These are phyloP conservation scores for Gnathonemus echidnorhynchus DNA, from an alignment of 2,113 vertebrate species.

Conservation along the genomic window DNA sequence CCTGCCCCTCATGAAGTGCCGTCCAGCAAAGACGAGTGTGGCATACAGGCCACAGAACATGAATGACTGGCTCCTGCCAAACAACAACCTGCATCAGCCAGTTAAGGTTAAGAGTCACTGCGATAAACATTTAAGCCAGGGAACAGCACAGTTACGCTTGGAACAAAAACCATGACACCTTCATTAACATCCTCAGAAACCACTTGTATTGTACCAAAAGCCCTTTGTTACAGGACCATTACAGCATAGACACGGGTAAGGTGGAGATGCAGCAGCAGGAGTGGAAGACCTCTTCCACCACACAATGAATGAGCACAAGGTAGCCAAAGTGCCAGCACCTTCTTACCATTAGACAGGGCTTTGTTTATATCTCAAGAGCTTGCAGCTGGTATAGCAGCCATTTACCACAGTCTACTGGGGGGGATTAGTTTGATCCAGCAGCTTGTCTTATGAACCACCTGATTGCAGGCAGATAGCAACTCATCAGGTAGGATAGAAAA, in stretches of 20 bases:
- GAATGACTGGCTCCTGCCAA: slow-evolving; percentile 53
- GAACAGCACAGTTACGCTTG: neutral
- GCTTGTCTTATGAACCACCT: neutral
- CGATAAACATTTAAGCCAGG: neutral
- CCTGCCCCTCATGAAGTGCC: slow-evolving; percentile 66
- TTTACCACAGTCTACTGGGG: too few relatives aligned
- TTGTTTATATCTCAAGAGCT: neutral
- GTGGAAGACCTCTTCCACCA: neutral
- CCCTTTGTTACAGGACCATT: neutral
- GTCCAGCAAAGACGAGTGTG: slow-evolving; percentile 60
- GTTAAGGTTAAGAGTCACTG: neutral
- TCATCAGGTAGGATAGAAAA: neutral
- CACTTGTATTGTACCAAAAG: neutral
- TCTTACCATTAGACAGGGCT: too few relatives aligned
- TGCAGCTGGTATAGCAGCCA: neutral
- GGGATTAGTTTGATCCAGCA: neutral
- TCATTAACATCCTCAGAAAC: neutral
- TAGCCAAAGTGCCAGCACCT: too few relatives aligned
- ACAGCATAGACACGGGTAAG: neutral
- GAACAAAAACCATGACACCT: too few relatives aligned
- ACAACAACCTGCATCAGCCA: neutral
- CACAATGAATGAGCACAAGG: neutral
- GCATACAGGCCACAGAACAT: slow-evolving; percentile 62
- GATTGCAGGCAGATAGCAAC: neutral
- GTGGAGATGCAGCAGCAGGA: neutral